Percentiles rank a stretch among this genome's conserved stretches.
Evolutionary conservation across 2,113 vertebrate genomes (phyloP).

Genomic region (Paradisaea rubra): DNA sequence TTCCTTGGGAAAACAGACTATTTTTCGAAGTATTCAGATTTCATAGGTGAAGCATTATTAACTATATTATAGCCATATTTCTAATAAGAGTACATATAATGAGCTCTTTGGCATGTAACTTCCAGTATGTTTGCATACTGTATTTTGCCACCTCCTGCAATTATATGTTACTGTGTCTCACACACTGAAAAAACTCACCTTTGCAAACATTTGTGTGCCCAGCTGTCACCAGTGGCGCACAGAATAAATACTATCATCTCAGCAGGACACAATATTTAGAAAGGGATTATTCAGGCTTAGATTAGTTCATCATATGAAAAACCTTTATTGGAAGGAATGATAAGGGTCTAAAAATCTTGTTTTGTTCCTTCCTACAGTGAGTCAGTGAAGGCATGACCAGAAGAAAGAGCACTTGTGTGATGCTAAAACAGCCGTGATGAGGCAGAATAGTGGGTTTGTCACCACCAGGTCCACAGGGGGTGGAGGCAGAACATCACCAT

Average conservation of each 20-base stretch:
- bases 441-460: slow-evolving; percentile 7
- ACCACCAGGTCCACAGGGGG: background rate
- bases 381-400: background rate
- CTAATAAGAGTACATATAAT: background rate
- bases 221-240: slow-evolving; percentile 26
- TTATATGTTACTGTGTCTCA: background rate
- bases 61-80: slow-evolving; percentile 37
- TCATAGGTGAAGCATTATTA: background rate
- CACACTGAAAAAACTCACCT: background rate
- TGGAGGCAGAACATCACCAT: background rate
- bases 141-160: slow-evolving; percentile 17
- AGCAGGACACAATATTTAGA: slow-evolving; percentile 51
- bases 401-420: slow-evolving; percentile 28
- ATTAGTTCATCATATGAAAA: background rate
- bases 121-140: background rate
- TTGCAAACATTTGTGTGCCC: slow-evolving; percentile 13
- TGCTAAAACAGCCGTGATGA: background rate
- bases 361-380: background rate
- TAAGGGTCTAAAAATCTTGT: background rate
- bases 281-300: slow-evolving; percentile 34
- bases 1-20: slow-evolving; percentile 11
- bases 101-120: slow-evolving; percentile 4
- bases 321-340: slow-evolving; percentile 1
- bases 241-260: slow-evolving; percentile 51
- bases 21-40: slow-evolving; percentile 6